Percentiles rank a stretch among this genome's conserved stretches.
phyloP scores from a whole-genome alignment of 2,113 vertebrate genomes.

The Opisthocomus hoazin region DNA sequence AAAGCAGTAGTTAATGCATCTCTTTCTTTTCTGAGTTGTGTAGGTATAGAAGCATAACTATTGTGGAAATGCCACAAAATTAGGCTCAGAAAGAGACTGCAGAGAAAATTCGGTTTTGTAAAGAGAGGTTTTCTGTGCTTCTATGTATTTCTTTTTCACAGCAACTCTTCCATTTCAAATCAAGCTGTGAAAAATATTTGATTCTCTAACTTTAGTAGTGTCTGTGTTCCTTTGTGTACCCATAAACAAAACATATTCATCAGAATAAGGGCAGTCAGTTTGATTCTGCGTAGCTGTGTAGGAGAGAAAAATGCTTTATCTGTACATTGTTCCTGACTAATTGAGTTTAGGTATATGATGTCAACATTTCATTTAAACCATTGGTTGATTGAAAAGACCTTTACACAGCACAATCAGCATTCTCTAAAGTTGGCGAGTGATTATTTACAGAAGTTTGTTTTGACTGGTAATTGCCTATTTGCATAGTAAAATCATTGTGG shows the following conservation, averaged over 20 bases:
- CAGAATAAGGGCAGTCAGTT: not conserved
- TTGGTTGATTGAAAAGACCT: not conserved
- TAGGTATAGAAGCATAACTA: not conserved
- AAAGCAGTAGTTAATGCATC: not conserved
- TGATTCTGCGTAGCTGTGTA: not conserved
- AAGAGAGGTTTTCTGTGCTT: not conserved
- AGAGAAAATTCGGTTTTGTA: not conserved
- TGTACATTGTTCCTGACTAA: not conserved
- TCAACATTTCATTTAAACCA: not conserved
- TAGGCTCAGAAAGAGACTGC: not conserved
- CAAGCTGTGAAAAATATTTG: not conserved
- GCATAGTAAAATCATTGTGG: not conserved
- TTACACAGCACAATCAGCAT: not conserved
- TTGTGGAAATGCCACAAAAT: not conserved
- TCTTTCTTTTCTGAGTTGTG: not conserved
- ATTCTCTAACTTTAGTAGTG: not conserved
- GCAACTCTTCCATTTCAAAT: not conserved
- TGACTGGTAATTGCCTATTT: not conserved
- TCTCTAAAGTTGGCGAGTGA: not conserved
- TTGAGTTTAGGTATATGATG: not conserved
- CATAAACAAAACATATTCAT: not conserved
- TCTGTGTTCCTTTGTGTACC: not conserved
- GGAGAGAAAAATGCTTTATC: not conserved
- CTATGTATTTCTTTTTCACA: not conserved
- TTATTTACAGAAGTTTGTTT: not conserved